Conservation (phyloP, 2,113 vertebrate species). For the Apistogramma diplotaenia region DNA sequence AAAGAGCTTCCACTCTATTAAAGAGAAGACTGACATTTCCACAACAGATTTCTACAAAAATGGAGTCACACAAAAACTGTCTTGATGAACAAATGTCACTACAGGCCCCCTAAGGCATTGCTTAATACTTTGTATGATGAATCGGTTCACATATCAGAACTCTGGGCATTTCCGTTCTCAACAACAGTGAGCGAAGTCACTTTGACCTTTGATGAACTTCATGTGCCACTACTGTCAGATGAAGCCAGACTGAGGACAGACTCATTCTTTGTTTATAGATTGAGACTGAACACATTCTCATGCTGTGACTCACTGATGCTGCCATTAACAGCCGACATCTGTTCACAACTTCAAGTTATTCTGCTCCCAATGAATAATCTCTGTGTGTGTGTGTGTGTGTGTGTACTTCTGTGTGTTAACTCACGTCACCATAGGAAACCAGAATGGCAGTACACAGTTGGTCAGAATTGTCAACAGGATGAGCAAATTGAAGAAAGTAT, state of each 20-base stretch:
- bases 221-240: not conserved
- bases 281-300: not conserved
- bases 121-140: not conserved
- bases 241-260: not conserved
- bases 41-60: not conserved
- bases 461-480: slow-evolving; percentile 91
- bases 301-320: not conserved
- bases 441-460: slow-evolving; percentile 91
- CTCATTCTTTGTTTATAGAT: not conserved
- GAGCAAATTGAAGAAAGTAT: slow-evolving; percentile 88
- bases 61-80: not conserved
- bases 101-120: not conserved
- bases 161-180: not conserved
- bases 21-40: not conserved
- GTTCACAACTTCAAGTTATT: not conserved
- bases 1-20: not conserved
- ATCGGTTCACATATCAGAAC: not conserved
- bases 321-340: not conserved
- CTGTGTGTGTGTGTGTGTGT: not conserved
- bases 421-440: slow-evolving; percentile 86
- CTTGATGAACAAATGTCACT: not conserved
- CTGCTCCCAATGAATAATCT: not conserved
- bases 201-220: not conserved
- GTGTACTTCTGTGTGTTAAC: slow-evolving; percentile 53
- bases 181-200: not conserved